Evolutionary conservation across 2,113 vertebrate genomes (phyloP).

Genomic region (Aramus guarauna): DNA sequence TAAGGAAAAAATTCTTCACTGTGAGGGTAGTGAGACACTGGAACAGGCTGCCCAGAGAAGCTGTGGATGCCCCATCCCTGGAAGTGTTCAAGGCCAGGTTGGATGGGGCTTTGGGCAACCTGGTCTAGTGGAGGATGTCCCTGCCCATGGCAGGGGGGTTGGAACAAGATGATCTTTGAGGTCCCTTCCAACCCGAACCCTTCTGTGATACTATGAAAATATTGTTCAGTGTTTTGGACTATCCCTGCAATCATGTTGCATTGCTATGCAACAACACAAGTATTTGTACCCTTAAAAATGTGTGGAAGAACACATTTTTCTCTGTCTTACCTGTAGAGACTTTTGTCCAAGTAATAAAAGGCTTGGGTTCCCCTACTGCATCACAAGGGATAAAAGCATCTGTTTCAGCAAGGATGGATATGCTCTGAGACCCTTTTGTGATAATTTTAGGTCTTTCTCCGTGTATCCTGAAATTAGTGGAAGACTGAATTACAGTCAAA

Average conservation of each 20-base stretch:
- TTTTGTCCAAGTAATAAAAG: conserved; percentile 88
- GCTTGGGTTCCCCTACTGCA: conserved; percentile 79
- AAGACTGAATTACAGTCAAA: background rate
- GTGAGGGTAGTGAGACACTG: too few species aligned
- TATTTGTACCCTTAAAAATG: background rate
- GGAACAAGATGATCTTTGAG: too few species aligned
- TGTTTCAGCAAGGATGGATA: conserved; percentile 77
- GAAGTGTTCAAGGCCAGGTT: too few species aligned
- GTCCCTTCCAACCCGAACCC: too few species aligned
- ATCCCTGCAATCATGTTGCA: background rate
- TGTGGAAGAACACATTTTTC: background rate
- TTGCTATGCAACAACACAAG: background rate
- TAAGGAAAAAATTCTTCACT: too few species aligned
- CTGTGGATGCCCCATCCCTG: too few species aligned
- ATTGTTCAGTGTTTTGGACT: background rate
- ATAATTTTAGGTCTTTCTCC: conserved; percentile 78
- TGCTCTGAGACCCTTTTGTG: conserved; percentile 53
- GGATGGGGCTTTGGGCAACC: too few species aligned
- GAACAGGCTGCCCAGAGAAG: too few species aligned
- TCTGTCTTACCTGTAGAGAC: conserved; percentile 81
- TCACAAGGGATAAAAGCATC: conserved; percentile 84
- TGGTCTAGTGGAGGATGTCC: too few species aligned
- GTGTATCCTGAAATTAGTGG: conserved; percentile 12
- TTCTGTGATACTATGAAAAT: too few species aligned
- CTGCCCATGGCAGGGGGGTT: too few species aligned